These are phyloP conservation scores for Thereva nobilitata DNA, from an alignment of 2,888 invertebrate genomes.

Conservation along the genomic window DNA sequence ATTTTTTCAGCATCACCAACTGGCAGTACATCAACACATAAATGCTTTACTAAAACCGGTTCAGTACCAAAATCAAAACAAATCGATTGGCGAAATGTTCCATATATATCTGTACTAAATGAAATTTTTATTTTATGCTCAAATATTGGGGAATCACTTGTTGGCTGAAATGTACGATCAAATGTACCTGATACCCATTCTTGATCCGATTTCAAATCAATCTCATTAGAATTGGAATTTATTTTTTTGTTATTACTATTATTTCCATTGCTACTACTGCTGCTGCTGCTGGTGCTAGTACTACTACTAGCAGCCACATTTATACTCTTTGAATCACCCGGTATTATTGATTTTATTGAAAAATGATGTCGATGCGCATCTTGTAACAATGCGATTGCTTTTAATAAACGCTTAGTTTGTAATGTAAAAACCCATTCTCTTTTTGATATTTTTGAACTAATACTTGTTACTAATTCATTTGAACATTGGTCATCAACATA, in stretches of 20 bases:
- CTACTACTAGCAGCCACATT: neutral
- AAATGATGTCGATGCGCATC: constrained; percentile 73
- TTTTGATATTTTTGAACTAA: constrained; percentile 65
- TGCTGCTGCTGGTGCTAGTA: constrained; percentile 4
- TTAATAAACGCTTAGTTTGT: constrained; percentile 61
- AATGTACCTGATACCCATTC: constrained; percentile 59
- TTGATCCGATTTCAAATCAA: constrained; percentile 61
- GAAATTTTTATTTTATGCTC: constrained; percentile 62
- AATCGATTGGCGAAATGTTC: constrained; percentile 75
- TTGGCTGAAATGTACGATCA: constrained; percentile 41
- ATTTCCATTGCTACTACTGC: neutral
- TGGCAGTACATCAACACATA: constrained; percentile 78
- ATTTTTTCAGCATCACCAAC: constrained; percentile 68
- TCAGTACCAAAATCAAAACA: constrained; percentile 74
- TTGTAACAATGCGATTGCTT: constrained; percentile 69
- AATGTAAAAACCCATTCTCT: constrained; percentile 67
- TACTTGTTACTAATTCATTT: constrained; percentile 65
- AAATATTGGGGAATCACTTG: constrained; percentile 44
- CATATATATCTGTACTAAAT: constrained; percentile 73
- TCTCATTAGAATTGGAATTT: constrained; percentile 44
- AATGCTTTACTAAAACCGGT: constrained; percentile 67
- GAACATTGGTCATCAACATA: constrained; percentile 64
- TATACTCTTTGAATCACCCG: constrained; percentile 42
- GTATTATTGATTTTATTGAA: constrained; percentile 61
- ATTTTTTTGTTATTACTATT: neutral